Conservation (phyloP, 2,888 invertebrate genomes). For the Limenitis camilla region DNA sequence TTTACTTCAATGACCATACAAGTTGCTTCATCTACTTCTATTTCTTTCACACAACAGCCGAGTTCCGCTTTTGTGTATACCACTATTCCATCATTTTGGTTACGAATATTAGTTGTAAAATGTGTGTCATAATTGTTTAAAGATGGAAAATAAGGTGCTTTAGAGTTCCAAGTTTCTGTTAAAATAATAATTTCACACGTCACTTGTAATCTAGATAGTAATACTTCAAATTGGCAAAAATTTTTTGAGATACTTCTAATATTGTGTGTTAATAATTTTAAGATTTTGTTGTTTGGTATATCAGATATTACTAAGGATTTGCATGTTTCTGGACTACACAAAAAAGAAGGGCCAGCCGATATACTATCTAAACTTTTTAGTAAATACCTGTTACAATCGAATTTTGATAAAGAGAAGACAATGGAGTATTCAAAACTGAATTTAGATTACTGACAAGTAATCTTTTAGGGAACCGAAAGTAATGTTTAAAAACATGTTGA, state of each 20-base stretch:
- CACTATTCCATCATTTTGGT: not conserved
- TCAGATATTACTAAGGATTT: not conserved
- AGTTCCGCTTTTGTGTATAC: not conserved
- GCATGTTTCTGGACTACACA: not conserved
- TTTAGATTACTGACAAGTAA: too few relatives aligned
- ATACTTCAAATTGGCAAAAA: not conserved
- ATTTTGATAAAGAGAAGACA: too few relatives aligned
- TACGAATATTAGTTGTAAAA: not conserved
- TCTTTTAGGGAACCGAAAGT: not conserved
- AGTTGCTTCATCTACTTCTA: not conserved
- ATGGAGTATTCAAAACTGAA: too few relatives aligned
- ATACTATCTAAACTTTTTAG: not conserved
- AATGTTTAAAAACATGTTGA: too few relatives aligned
- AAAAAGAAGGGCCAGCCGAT: not conserved
- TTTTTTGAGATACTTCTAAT: not conserved
- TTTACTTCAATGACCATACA: not conserved
- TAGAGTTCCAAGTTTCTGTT: not conserved
- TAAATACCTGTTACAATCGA: not conserved
- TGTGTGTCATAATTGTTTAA: not conserved
- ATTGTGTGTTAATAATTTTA: not conserved
- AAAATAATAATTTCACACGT: too few relatives aligned
- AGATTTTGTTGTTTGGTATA: too few relatives aligned
- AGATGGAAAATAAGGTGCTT: not conserved
- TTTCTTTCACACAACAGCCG: not conserved
- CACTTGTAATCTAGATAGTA: not conserved